phyloP scores from a whole-genome alignment of 2,113 vertebrate species.

The Sinocyclocheilus anophthalmus region DNA sequence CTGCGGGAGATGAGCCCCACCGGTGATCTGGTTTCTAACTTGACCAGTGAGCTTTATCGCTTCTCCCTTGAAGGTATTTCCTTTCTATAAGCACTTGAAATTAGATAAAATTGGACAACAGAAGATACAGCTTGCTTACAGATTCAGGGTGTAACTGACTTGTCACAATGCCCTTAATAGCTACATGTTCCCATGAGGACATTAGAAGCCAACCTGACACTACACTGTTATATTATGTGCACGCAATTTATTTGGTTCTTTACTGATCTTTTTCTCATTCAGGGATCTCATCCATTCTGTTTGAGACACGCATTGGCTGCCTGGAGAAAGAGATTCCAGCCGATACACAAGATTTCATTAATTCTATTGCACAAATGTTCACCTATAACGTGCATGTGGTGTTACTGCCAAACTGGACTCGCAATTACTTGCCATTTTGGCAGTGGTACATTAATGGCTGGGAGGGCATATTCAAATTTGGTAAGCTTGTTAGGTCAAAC shows the following conservation, averaged over 20 bases:
- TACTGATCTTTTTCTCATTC: neutral
- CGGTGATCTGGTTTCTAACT: slow-evolving; percentile 70
- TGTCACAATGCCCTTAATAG: too few species aligned
- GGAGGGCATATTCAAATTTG: slow-evolving; percentile 90
- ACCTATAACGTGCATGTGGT: slow-evolving; percentile 72
- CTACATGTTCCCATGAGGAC: too few species aligned
- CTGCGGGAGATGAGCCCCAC: slow-evolving; percentile 68
- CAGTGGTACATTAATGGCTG: slow-evolving; percentile 81
- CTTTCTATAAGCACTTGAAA: neutral
- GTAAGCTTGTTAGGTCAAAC: slow-evolving; percentile 69
- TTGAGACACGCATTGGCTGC: slow-evolving; percentile 91
- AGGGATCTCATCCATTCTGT: slow-evolving; percentile 90
- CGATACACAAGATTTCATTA: slow-evolving; percentile 84
- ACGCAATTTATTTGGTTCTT: neutral
- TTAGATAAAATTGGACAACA: neutral
- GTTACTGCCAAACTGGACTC: slow-evolving; percentile 84
- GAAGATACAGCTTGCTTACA: neutral
- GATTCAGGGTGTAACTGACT: neutral
- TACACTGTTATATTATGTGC: too few species aligned
- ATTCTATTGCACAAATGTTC: slow-evolving; percentile 84
- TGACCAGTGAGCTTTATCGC: slow-evolving; percentile 74
- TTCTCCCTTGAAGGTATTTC: slow-evolving; percentile 77
- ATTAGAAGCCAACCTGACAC: too few species aligned
- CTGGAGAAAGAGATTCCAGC: slow-evolving; percentile 82
- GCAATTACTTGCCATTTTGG: slow-evolving; percentile 84